Conservation (phyloP, 1,140 invertebrate genomes). For the Bactericera cockerelli region DNA sequence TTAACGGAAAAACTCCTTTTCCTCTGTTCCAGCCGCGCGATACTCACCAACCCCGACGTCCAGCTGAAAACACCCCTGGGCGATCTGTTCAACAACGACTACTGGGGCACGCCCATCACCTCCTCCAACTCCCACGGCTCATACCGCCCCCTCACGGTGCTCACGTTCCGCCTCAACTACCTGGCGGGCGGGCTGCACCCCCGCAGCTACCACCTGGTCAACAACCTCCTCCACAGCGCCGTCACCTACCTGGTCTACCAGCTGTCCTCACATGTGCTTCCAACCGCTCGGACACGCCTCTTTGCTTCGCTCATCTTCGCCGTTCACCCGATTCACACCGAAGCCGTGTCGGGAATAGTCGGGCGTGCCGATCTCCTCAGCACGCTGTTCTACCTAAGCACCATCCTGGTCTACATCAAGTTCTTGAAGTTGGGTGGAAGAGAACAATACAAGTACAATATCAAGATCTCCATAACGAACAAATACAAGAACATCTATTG, state of each 20-base stretch:
- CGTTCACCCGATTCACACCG: slow-evolving; percentile 88
- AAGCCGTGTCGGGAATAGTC: slow-evolving; percentile 91
- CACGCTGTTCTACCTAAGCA: slow-evolving; percentile 75
- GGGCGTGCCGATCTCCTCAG: slow-evolving; percentile 86
- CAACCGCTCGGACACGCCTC: slow-evolving; percentile 30
- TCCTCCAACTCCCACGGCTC: slow-evolving; percentile 87
- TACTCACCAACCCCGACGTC: slow-evolving; percentile 72
- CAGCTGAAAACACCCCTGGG: slow-evolving; percentile 46
- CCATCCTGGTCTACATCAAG: slow-evolving; percentile 64
- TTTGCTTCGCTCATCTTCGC: slow-evolving; percentile 76
- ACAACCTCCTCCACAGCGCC: slow-evolving; percentile 63
- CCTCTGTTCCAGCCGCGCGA: slow-evolving; percentile 58
- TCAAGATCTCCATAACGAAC: background rate
- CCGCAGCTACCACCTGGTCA: slow-evolving; percentile 68
- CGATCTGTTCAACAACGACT: slow-evolving; percentile 58
- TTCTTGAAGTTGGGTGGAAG: slow-evolving; percentile 27
- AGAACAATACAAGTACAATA: slow-evolving; percentile 6
- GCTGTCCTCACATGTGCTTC: slow-evolving; percentile 39
- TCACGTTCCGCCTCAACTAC: slow-evolving; percentile 87
- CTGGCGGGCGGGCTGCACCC: slow-evolving; percentile 59
- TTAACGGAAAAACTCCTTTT: no score
- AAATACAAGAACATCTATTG: background rate
- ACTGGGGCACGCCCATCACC: slow-evolving; percentile 77
- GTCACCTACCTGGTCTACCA: slow-evolving; percentile 64
- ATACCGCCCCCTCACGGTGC: slow-evolving; percentile 82